A percentile compares a stretch with the other conserved stretches of the same genome.
Evolutionary conservation across 2,888 invertebrate genomes (phyloP).

Genomic region (Morpho helenor): DNA sequence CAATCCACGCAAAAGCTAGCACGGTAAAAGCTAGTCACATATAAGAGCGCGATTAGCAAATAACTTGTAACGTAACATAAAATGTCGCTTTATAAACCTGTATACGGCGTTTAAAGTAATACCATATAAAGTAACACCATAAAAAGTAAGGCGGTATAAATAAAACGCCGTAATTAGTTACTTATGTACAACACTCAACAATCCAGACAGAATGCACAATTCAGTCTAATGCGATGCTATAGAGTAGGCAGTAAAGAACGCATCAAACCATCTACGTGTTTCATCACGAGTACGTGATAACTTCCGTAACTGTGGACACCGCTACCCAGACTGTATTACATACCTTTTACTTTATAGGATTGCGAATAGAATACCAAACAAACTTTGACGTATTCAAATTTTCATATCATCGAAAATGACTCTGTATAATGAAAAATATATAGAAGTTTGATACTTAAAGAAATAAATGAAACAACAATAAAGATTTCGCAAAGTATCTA

Average conservation of each 20-base stretch:
- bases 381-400: too few species aligned
- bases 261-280: slow-evolving; percentile 19
- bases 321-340: not conserved
- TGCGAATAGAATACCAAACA: not conserved
- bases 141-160: not conserved
- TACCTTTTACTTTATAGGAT: too few species aligned
- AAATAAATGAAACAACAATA: too few species aligned
- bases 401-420: too few species aligned
- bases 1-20: too few species aligned
- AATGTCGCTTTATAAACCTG: too few species aligned
- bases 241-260: slow-evolving; percentile 15
- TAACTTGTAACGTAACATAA: too few species aligned
- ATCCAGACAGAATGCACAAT: slow-evolving; percentile 3
- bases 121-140: not conserved
- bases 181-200: not conserved
- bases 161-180: not conserved
- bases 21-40: too few species aligned
- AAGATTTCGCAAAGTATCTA: too few species aligned
- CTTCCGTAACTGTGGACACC: slow-evolving; percentile 7
- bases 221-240: slow-evolving; percentile 10
- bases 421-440: too few species aligned
- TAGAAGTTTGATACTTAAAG: too few species aligned
- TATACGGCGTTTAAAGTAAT: not conserved
- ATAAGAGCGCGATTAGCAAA: too few species aligned
- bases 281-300: slow-evolving; percentile 17